phyloP scores from a whole-genome alignment of 2,797 vertebrate genomes.

The Gymnopithys bicolor region DNA sequence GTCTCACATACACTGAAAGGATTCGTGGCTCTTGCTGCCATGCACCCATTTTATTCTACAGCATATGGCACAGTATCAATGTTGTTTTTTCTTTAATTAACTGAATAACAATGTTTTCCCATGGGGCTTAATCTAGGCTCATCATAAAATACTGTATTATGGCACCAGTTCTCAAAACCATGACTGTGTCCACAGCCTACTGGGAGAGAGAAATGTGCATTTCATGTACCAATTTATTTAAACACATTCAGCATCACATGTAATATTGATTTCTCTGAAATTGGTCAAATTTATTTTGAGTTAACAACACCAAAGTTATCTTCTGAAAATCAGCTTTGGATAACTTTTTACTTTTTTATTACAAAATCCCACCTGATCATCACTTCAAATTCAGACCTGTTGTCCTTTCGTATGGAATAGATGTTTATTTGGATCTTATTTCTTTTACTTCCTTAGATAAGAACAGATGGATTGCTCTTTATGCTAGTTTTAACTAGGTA shows the following conservation, averaged over 20 bases:
- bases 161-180: background rate
- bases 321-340: background rate
- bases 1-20: background rate
- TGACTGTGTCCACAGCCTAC: background rate
- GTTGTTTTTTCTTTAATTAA: constrained; percentile 24
- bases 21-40: background rate
- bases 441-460: background rate
- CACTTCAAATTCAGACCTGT: background rate
- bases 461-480: background rate
- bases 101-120: background rate
- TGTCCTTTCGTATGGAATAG: background rate
- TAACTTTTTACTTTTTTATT: background rate
- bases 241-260: background rate
- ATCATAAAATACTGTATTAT: background rate
- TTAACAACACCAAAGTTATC: background rate
- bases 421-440: background rate
- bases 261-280: background rate
- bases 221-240: background rate
- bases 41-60: constrained; percentile 13
- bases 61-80: background rate
- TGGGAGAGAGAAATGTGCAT: background rate
- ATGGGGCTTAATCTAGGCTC: background rate
- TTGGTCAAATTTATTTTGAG: background rate
- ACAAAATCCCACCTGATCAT: background rate
- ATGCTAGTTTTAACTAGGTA: background rate